These are phyloP conservation scores for Gnathonemus echidnorhynchus DNA, from an alignment of 2,113 vertebrate genomes.

Conservation along the genomic window DNA sequence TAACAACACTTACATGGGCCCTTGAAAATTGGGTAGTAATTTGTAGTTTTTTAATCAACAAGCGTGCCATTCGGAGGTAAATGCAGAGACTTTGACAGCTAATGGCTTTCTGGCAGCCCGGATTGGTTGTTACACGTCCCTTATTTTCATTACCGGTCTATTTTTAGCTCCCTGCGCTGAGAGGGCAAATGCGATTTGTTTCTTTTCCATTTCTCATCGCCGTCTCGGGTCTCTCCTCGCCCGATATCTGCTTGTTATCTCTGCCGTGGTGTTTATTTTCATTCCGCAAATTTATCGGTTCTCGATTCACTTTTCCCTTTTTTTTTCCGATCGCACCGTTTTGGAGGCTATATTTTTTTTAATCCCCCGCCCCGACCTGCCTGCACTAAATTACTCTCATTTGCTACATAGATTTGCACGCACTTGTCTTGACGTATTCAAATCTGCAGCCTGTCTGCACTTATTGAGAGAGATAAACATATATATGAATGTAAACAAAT, in stretches of 20 bases:
- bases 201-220: slow-evolving; percentile 12
- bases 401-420: slow-evolving; percentile 29
- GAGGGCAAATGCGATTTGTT: slow-evolving; percentile 7
- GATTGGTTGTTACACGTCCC: slow-evolving; percentile 2
- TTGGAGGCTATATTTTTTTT: neutral
- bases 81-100: neutral
- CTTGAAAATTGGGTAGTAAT: slow-evolving; percentile 11
- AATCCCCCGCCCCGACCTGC: neutral
- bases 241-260: slow-evolving; percentile 4
- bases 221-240: neutral
- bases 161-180: neutral
- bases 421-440: slow-evolving; percentile 15
- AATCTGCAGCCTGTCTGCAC: slow-evolving; percentile 20
- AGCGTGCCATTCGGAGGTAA: neutral
- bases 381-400: slow-evolving; percentile 42
- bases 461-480: neutral
- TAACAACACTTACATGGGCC: neutral
- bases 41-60: slow-evolving; percentile 19
- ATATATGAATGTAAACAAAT: neutral
- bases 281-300: neutral
- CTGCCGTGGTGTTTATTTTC: neutral
- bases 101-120: slow-evolving; percentile 9
- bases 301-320: neutral
- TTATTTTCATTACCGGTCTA: slow-evolving; percentile 15
- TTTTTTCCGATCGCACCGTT: neutral